Conservation (phyloP, 2,888 invertebrate genomes). For the Xestia ashworthii region DNA sequence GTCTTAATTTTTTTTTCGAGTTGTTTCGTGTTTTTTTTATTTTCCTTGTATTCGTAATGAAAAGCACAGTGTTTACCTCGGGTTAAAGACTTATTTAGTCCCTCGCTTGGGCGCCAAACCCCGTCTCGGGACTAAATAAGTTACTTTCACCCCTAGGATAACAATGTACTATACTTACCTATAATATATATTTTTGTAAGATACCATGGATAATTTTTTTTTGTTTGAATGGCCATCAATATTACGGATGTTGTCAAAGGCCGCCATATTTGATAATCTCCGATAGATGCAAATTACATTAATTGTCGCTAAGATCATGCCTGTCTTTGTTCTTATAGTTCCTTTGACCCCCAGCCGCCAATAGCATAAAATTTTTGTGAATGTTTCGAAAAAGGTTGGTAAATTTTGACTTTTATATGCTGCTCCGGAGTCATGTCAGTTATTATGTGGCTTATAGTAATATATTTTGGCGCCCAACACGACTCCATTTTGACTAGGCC, state of each 20-base stretch:
- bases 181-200: too few relatives aligned
- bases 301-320: constrained; percentile 29
- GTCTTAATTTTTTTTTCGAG: too few relatives aligned
- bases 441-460: background rate
- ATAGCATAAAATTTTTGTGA: background rate
- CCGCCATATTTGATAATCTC: constrained; percentile 41
- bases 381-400: constrained; percentile 7
- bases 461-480: background rate
- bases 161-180: too few relatives aligned
- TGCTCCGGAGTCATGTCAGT: background rate
- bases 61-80: too few relatives aligned
- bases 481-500: background rate
- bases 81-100: too few relatives aligned
- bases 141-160: too few relatives aligned
- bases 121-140: too few relatives aligned
- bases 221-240: too few relatives aligned
- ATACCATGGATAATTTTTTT: too few relatives aligned
- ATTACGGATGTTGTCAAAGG: constrained; percentile 20
- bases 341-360: background rate
- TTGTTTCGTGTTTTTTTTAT: too few relatives aligned
- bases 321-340: constrained; percentile 12
- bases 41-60: too few relatives aligned
- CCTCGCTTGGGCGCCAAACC: too few relatives aligned
- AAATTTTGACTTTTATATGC: background rate
- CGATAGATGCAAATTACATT: constrained; percentile 44